Percentiles rank a stretch among this genome's conserved stretches.
phyloP scores from a whole-genome alignment of 2,888 invertebrate species.

The Pammene aurita region DNA sequence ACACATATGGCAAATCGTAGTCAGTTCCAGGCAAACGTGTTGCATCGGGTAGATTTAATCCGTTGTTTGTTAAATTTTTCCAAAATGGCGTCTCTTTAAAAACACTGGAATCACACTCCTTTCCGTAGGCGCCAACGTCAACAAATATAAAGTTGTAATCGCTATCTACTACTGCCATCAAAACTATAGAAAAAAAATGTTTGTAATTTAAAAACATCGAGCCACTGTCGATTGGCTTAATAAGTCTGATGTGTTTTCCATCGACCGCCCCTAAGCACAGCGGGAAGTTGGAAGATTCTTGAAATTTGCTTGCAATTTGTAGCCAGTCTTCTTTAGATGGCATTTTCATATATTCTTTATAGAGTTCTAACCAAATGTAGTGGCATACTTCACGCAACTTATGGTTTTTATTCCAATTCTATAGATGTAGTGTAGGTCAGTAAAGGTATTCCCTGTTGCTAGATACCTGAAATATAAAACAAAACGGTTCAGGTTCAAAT shows the following conservation, averaged over 20 bases:
- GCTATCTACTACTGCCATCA: slow-evolving; percentile 47
- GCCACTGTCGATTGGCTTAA: slow-evolving; percentile 39
- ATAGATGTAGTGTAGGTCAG: slow-evolving; percentile 1
- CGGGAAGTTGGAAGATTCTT: neutral
- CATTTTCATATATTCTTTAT: slow-evolving; percentile 40
- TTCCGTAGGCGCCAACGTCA: slow-evolving; percentile 46
- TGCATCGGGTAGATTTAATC: neutral
- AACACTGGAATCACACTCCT: slow-evolving; percentile 45
- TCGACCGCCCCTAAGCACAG: slow-evolving; percentile 36
- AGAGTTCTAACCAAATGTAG: slow-evolving; percentile 43
- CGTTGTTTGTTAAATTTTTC: slow-evolving; percentile 5
- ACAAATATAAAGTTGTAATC: slow-evolving; percentile 47
- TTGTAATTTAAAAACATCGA: slow-evolving; percentile 48
- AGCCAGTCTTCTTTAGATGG: slow-evolving; percentile 39
- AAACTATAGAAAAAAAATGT: slow-evolving; percentile 45
- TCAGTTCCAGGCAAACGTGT: slow-evolving; percentile 42
- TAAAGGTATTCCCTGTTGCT: slow-evolving; percentile 47
- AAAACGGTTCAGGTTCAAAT: neutral
- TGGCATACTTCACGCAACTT: slow-evolving; percentile 45
- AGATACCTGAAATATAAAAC: slow-evolving; percentile 46
- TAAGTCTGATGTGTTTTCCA: slow-evolving; percentile 34
- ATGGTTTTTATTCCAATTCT: slow-evolving; percentile 47
- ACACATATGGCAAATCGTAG: slow-evolving; percentile 48
- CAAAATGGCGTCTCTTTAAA: slow-evolving; percentile 38
- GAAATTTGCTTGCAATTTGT: no score